Conservation (phyloP, 2,113 vertebrate genomes). For the Nanger granti region DNA sequence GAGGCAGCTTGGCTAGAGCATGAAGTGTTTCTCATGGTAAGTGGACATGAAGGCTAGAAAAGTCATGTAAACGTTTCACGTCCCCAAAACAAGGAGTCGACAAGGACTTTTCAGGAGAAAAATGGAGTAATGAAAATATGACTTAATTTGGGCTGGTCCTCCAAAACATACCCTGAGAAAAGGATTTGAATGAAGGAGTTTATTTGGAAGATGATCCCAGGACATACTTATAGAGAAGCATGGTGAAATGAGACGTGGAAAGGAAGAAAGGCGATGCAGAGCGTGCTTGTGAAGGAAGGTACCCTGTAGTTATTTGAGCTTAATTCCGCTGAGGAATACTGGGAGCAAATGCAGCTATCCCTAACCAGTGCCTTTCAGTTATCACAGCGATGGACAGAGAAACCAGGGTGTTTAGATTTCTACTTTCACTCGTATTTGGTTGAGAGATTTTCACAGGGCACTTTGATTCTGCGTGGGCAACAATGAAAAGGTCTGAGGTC, state of each 20-base stretch:
- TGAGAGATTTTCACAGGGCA: not conserved
- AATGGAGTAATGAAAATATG: not conserved
- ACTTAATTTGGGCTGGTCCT: not conserved
- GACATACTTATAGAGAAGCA: not conserved
- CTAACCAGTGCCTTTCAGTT: not conserved
- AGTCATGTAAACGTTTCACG: not conserved
- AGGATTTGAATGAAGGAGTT: not conserved
- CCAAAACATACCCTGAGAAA: not conserved
- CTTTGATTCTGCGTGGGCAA: not conserved
- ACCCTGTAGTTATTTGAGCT: not conserved
- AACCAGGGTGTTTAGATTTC: not conserved
- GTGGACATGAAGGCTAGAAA: not conserved
- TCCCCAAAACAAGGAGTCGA: not conserved
- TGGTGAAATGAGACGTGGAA: not conserved
- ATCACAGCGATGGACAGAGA: not conserved
- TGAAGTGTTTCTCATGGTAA: not conserved
- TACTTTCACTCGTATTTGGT: not conserved
- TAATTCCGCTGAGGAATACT: not conserved
- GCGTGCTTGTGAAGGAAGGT: not conserved
- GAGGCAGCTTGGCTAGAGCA: not conserved
- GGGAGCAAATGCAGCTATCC: not conserved
- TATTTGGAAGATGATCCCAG: not conserved
- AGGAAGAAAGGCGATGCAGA: not conserved
- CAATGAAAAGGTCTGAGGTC: not conserved
- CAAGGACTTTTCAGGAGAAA: not conserved